Conservation (phyloP, 2,797 vertebrate species). For the Oreochromis grahami region DNA sequence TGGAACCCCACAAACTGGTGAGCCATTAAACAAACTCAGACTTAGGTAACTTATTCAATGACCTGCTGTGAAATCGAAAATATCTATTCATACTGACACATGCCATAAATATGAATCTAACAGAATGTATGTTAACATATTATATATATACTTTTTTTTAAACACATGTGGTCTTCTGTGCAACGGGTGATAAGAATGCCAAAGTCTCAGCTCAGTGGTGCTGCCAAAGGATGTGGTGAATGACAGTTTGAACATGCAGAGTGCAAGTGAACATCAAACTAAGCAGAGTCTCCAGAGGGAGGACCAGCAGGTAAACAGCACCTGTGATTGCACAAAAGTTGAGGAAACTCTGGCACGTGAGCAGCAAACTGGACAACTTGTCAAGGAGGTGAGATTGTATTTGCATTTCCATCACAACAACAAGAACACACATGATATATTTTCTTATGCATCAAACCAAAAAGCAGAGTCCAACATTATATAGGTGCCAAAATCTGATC, state of each 20-base stretch:
- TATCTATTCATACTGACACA: background rate
- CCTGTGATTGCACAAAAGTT: slow-evolving; percentile 40
- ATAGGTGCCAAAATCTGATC: background rate
- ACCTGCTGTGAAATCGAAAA: background rate
- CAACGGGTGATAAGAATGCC: slow-evolving; percentile 52
- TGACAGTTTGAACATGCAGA: slow-evolving; percentile 45
- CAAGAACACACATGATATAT: background rate
- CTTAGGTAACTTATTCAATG: background rate
- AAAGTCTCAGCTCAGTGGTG: slow-evolving; percentile 62
- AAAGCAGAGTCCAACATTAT: background rate
- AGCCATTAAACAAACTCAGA: background rate
- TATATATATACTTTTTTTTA: background rate
- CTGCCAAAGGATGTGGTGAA: background rate
- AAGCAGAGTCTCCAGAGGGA: slow-evolving; percentile 73
- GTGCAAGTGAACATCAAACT: slow-evolving; percentile 75
- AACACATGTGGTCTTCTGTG: background rate
- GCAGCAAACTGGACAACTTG: slow-evolving; percentile 75
- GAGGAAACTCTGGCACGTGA: slow-evolving; percentile 37
- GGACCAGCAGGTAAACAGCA: slow-evolving; percentile 68
- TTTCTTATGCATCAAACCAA: background rate
- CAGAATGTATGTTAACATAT: background rate
- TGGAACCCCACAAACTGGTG: slow-evolving; percentile 5
- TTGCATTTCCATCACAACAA: background rate
- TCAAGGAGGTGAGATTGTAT: slow-evolving; percentile 82
- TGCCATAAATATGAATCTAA: background rate